Evolutionary conservation across 2,888 invertebrate species (phyloP).

Genomic region (Lissonota sp.): DNA sequence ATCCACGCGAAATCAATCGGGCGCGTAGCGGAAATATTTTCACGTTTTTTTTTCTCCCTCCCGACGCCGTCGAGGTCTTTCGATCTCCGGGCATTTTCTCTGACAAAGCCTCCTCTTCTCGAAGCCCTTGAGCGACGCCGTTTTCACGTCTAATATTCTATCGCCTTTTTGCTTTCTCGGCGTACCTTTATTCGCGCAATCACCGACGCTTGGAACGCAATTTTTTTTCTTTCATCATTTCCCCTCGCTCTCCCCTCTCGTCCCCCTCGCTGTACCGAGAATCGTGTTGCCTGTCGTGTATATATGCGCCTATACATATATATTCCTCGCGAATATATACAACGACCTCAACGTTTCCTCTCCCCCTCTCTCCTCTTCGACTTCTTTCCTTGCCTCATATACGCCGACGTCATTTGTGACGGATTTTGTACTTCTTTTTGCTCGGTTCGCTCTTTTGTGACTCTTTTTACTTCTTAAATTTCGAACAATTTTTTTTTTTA

Average conservation of each 20-base stretch:
- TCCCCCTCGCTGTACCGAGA: slow-evolving; percentile 21
- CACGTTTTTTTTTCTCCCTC: slow-evolving; percentile 35
- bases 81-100: slow-evolving; percentile 58
- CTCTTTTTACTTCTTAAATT: no score
- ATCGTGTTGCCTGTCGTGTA: slow-evolving; percentile 52
- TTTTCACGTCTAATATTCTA: slow-evolving; percentile 58
- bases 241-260: slow-evolving; percentile 10
- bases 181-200: slow-evolving; percentile 21
- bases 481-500: no score
- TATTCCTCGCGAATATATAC: slow-evolving; percentile 46
- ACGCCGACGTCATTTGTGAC: slow-evolving; percentile 60
- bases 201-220: slow-evolving; percentile 44
- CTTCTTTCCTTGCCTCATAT: slow-evolving; percentile 19
- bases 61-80: slow-evolving; percentile 43
- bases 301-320: neutral
- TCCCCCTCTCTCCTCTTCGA: slow-evolving; percentile 6
- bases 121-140: slow-evolving; percentile 61
- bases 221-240: slow-evolving; percentile 25
- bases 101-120: slow-evolving; percentile 67
- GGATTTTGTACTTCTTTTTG: slow-evolving; percentile 63
- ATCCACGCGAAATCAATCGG: slow-evolving; percentile 34
- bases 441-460: neutral
- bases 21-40: slow-evolving; percentile 46
- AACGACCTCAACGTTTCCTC: slow-evolving; percentile 57
- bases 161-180: slow-evolving; percentile 2